Evolutionary conservation across 1,140 invertebrate genomes (phyloP).

Genomic region (Drosophila lini): DNA sequence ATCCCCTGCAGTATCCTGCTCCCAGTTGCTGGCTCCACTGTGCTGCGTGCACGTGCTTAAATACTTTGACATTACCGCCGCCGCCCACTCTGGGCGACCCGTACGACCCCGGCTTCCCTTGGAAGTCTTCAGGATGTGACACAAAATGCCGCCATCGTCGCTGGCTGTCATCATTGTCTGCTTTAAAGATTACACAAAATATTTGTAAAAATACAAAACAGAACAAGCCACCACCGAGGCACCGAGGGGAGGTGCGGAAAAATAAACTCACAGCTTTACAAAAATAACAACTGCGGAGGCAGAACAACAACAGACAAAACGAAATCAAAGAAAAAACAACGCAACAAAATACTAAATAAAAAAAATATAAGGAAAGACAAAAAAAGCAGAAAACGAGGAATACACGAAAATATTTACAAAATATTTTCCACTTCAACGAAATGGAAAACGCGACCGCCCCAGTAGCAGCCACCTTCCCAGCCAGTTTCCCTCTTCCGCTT

Average conservation of each 20-base stretch:
- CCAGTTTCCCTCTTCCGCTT: background rate
- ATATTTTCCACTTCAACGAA: conserved; percentile 84
- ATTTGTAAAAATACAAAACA: conserved; percentile 83
- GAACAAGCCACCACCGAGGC: conserved; percentile 48
- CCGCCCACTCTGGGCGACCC: conserved; percentile 2
- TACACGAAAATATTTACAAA: conserved; percentile 82
- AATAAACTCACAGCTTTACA: conserved; percentile 81
- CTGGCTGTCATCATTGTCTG: conserved; percentile 81
- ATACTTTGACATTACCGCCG: conserved; percentile 64
- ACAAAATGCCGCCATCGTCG: conserved; percentile 82
- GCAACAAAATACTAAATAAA: conserved; percentile 36
- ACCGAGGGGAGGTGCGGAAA: conserved; percentile 25
- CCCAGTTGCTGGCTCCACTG: conserved; percentile 50
- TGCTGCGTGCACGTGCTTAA: conserved; percentile 75
- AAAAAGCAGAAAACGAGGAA: conserved; percentile 39
- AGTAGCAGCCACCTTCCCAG: conserved; percentile 46
- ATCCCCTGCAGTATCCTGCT: conserved; percentile 23
- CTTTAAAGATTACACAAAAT: conserved; percentile 84
- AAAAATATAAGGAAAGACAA: conserved; percentile 13
- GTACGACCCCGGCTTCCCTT: background rate
- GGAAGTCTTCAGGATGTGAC: conserved; percentile 78
- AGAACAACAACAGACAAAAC: conserved; percentile 43
- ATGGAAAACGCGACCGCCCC: conserved; percentile 82
- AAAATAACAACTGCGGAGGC: conserved; percentile 81
- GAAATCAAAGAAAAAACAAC: conserved; percentile 64